phyloP scores from a whole-genome alignment of 2,113 vertebrate species.

The Elachura formosa region DNA sequence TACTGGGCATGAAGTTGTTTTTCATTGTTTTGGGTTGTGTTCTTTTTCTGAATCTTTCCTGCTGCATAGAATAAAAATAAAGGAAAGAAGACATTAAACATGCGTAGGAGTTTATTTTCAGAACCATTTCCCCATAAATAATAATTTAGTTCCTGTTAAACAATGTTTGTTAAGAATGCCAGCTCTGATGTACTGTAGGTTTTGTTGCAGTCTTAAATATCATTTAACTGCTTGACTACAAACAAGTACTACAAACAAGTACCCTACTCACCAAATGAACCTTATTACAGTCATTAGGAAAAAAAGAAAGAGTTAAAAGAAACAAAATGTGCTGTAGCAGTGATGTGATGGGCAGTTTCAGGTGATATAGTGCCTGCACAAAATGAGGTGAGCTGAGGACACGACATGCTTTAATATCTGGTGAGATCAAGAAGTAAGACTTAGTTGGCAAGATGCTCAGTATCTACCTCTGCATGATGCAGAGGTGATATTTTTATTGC shows the following conservation, averaged over 20 bases:
- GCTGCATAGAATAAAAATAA: background rate
- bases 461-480: background rate
- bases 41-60: background rate
- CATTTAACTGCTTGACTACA: background rate
- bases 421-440: background rate
- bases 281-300: background rate
- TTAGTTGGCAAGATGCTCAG: background rate
- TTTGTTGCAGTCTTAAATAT: background rate
- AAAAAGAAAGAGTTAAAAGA: background rate
- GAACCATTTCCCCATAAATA: constrained; percentile 11
- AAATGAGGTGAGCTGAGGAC: background rate
- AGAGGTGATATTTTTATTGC: background rate
- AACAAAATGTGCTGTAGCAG: background rate
- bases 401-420: background rate
- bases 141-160: constrained; percentile 10
- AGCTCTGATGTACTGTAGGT: background rate
- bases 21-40: background rate
- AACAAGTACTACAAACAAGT: too few species aligned
- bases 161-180: background rate
- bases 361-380: background rate
- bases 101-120: constrained; percentile 28
- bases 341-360: background rate
- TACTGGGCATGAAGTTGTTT: background rate
- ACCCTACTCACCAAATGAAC: background rate
- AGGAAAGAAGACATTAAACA: background rate